Percentiles rank a stretch among this genome's conserved stretches.
These are phyloP conservation scores for Psylliodes chrysocephalus DNA, from an alignment of 2,888 invertebrate genomes.

Conservation along the genomic window DNA sequence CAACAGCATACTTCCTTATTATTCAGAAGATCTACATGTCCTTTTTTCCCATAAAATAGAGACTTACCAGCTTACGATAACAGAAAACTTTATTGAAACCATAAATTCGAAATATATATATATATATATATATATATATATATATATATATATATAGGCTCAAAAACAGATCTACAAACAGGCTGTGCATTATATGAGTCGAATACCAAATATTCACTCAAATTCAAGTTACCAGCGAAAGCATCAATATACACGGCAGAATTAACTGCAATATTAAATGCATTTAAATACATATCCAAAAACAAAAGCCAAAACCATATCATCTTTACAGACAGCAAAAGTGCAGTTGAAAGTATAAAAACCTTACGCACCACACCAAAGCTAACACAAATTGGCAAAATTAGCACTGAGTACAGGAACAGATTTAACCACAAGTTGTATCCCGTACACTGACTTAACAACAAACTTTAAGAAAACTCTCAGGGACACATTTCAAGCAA, in stretches of 20 bases:
- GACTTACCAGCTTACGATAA: neutral
- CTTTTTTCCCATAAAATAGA: neutral
- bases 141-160: neutral
- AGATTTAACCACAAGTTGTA: neutral
- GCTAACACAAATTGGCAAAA: neutral
- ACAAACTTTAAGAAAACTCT: neutral
- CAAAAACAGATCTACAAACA: neutral
- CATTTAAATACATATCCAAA: neutral
- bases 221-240: neutral
- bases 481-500: neutral
- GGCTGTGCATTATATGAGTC: neutral
- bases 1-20: neutral
- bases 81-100: neutral
- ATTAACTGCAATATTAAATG: neutral
- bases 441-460: neutral
- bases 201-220: neutral
- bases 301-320: neutral
- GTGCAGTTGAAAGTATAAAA: neutral
- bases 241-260: neutral
- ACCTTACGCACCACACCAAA: neutral
- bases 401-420: neutral
- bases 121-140: neutral
- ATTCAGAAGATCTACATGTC: neutral
- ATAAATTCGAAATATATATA: neutral
- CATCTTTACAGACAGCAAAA: neutral